Evolutionary conservation across 2,888 invertebrate genomes (phyloP), one percentile per base, ranked within the genome.

Genomic region (Amphiduros pacificus): DNA sequence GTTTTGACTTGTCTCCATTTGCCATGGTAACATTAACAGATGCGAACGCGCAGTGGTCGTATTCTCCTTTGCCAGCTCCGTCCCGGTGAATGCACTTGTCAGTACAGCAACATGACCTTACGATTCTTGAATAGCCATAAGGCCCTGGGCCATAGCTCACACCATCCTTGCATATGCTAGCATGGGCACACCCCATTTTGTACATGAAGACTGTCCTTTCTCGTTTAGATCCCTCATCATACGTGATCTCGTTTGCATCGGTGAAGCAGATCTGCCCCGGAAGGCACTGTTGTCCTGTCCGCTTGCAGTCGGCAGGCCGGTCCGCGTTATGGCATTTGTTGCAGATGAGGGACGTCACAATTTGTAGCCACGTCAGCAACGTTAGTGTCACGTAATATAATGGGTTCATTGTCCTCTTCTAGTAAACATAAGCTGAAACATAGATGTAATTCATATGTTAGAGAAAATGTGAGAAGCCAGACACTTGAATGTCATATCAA

Each of bases 281-380:
- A 26, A 50, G 32, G 26, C 58, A 58, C n/a, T 9, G n/a, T 1
- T 51, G 29, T 40, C 24, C 26, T 22, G 50, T 36, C 32, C 48
- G 48, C 2, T 17, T 17, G 40, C 58, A 58, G 58, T 58, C 58
- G 26, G 22, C 50, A 31, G 50, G 22, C 17, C 31, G 29, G 51
- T 58, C 58, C 3, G 58, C 58, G 32, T 58, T 58, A 27, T 49
- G 50, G 58, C 58, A 58, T 32, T 58, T 50, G 40, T 58, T 58
- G 24, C 58, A 58, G 20, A 31, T 5, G 1, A 56, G 26, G 49
- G 24, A 17, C 44, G 4, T 44, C n/a, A 44, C n/a, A 5, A n/a
- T n/a, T n/a, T n/a, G n/a, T n/a, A n/a, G n/a, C n/a, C n/a, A n/a
- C n/a, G n/a, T n/a, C n/a, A n/a, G n/a, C n/a, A n/a, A n/a, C n/a